Conservation (phyloP, 2,888 invertebrate genomes). For the Pogonocherus hispidulus region DNA sequence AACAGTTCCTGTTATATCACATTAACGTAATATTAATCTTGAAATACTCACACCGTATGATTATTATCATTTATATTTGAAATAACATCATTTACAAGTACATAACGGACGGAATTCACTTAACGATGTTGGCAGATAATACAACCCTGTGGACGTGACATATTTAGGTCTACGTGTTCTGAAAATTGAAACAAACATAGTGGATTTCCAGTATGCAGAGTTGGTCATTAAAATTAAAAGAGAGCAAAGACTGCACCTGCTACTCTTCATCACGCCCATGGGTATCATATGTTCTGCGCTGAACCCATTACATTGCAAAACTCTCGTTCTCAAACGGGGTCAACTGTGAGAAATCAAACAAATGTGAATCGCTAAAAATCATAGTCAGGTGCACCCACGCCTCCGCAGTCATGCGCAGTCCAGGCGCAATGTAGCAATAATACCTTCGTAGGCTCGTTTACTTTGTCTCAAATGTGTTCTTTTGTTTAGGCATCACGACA, state of each 20-base stretch:
- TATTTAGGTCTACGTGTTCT: no score
- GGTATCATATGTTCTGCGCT: slow-evolving; percentile 16
- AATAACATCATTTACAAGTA: no score
- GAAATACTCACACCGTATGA: no score
- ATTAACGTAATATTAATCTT: no score
- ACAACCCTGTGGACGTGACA: no score
- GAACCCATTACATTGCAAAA: slow-evolving; percentile 57
- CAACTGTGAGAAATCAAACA: slow-evolving; percentile 64
- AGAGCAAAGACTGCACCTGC: neutral
- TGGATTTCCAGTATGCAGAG: neutral
- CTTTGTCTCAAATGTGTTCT: slow-evolving; percentile 31
- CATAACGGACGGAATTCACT: no score
- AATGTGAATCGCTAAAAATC: slow-evolving; percentile 59
- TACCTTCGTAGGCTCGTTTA: slow-evolving; percentile 32
- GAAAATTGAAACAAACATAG: no score
- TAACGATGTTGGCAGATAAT: no score
- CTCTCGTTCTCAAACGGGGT: slow-evolving; percentile 62
- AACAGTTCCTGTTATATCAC: no score
- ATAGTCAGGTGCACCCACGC: slow-evolving; percentile 63
- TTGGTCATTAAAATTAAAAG: neutral
- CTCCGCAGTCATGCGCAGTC: slow-evolving; percentile 37
- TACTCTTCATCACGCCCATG: slow-evolving; percentile 15
- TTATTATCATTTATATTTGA: no score
- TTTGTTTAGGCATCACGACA: slow-evolving; percentile 42
- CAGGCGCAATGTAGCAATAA: slow-evolving; percentile 14